Base-by-base conservation (phyloP, 2,888 invertebrate species). In the Baronia brevicornis region DNA sequence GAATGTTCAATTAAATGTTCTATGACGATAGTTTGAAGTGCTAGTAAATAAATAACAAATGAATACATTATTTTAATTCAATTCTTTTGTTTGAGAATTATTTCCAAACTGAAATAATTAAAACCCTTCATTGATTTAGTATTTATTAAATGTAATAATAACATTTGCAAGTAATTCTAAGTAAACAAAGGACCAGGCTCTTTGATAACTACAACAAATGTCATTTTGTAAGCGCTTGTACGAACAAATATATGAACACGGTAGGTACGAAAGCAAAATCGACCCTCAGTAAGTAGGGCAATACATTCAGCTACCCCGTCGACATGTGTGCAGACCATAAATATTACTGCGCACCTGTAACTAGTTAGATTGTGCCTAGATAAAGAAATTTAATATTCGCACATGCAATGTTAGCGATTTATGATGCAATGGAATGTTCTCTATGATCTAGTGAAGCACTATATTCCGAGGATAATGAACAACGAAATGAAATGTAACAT, bases 341-440 rank as follows among this genome's bases (percentile, higher is more conserved):
- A 78, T 75, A 64, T 69, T 58, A 53, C 44, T 47, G 59, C 69
- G 58, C 73, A 78, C 75, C 78, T 78, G 74, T 62, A 69, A 69
- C 68, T 62, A 51, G 61, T 67, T 64, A 68, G 74, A 72, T 73
- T 60, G 66, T 46, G 55, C 56, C 59, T 66, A 68, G 69, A 73
- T 72, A 73, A 71, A 73, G 70, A 72, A 69, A 70, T 67, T 66
- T 69, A 67, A 69, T 72, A 65, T 65, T 60, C 59, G 53, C 46
- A 49, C 47, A 48, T 49, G 51, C 46, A 54, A 54, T 38, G 22
- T 32, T 43, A 36, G 44, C 66, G 66, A 73, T 72, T 70, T 72
- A 71, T 58, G 57, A 9, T 22, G 20, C 22, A 11, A 23, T 27
- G 27, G 23, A 36, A 31, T 23, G 27, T 36, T 17, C 31, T 12